These are phyloP conservation scores for Lepidurus couesii DNA, from an alignment of 1,140 invertebrate species.

Conservation along the genomic window DNA sequence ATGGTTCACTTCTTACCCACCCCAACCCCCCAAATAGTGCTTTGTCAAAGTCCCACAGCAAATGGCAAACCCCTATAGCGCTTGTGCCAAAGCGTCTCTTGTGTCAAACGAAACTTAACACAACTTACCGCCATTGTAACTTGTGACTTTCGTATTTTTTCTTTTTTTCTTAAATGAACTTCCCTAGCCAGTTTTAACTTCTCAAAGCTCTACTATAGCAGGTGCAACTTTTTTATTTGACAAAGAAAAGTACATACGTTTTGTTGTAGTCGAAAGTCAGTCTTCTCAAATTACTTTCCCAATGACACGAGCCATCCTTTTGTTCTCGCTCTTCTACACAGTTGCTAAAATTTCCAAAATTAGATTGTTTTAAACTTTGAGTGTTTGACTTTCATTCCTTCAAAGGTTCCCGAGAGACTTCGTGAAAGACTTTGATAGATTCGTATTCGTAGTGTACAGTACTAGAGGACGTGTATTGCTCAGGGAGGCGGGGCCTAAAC, in stretches of 20 bases:
- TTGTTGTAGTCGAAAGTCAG: neutral
- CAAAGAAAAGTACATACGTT: neutral
- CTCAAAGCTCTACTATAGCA: neutral
- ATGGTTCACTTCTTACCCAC: too few species aligned
- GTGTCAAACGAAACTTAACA: conserved; percentile 7
- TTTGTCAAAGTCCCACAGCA: neutral
- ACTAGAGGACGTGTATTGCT: neutral
- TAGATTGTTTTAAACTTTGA: neutral
- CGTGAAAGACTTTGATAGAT: neutral
- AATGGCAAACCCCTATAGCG: neutral
- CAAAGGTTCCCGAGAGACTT: neutral
- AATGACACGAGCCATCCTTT: conserved; percentile 18
- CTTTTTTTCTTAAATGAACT: neutral
- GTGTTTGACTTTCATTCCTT: neutral
- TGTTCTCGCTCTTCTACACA: neutral
- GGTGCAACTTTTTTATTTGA: neutral
- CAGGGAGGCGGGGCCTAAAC: neutral
- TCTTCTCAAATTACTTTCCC: neutral
- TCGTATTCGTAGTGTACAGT: too few species aligned
- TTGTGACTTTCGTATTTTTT: neutral
- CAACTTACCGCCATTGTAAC: conserved; percentile 12
- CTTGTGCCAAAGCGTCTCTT: conserved; percentile 18
- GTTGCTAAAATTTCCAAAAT: too few species aligned
- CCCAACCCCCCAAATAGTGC: neutral
- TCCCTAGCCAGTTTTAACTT: neutral